These are phyloP conservation scores for Achatina immaculata DNA, from an alignment of 1,140 invertebrate species.

Conservation along the genomic window DNA sequence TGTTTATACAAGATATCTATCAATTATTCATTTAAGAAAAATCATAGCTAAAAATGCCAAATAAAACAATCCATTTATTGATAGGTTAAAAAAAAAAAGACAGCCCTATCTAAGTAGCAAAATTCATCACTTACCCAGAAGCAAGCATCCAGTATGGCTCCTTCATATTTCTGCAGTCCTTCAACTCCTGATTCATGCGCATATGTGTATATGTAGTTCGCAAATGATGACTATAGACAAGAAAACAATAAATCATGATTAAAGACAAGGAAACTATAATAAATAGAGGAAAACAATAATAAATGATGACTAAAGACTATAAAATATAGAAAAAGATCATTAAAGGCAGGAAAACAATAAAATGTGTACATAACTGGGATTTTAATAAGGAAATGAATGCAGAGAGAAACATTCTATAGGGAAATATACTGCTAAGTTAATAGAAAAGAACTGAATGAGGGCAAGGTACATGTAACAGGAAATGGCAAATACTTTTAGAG, in stretches of 20 bases:
- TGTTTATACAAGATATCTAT: no score
- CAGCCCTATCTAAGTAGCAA: neutral
- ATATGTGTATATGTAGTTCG: slow-evolving; percentile 74
- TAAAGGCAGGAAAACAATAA: neutral
- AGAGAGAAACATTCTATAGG: no score
- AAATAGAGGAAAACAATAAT: slow-evolving; percentile 4
- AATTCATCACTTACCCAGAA: slow-evolving; percentile 74
- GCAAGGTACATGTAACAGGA: no score
- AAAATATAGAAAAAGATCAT: slow-evolving; percentile 11
- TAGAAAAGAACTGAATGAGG: no score
- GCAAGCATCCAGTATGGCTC: slow-evolving; percentile 72
- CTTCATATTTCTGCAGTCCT: slow-evolving; percentile 69
- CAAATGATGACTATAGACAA: slow-evolving; percentile 73
- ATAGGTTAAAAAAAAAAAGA: neutral
- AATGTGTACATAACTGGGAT: slow-evolving; percentile 1
- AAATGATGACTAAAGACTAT: neutral
- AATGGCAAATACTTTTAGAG: no score
- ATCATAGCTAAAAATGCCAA: no score
- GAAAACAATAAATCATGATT: slow-evolving; percentile 19
- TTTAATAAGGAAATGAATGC: no score
- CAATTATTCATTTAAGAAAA: no score
- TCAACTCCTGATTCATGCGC: slow-evolving; percentile 70
- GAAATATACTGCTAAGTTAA: no score
- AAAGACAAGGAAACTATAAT: no score
- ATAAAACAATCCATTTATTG: neutral